These are phyloP conservation scores for Hiodon tergisus DNA, from an alignment of 2,113 vertebrate species.

Conservation along the genomic window DNA sequence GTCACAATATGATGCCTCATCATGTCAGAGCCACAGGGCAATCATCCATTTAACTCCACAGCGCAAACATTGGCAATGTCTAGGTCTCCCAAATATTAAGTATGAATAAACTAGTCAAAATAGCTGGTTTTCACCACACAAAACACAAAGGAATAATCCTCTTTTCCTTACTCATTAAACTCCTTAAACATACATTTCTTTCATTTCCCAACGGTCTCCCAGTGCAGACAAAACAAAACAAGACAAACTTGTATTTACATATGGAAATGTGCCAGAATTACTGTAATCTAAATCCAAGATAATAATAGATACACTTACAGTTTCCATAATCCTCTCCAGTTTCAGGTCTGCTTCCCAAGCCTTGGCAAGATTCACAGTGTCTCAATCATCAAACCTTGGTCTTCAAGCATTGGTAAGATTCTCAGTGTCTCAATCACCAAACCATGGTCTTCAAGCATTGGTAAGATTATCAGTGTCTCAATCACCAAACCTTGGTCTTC, in stretches of 20 bases:
- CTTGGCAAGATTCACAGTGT: too few species aligned
- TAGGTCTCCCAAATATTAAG: not conserved
- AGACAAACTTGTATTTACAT: slow-evolving; percentile 27
- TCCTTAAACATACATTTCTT: not conserved
- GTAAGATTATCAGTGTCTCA: too few species aligned
- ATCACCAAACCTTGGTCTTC: too few species aligned
- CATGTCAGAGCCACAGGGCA: slow-evolving; percentile 37
- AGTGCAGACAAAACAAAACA: not conserved
- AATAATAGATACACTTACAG: not conserved
- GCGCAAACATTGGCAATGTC: not conserved
- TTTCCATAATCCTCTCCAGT: not conserved
- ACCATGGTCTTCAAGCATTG: too few species aligned
- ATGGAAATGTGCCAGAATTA: slow-evolving; percentile 26
- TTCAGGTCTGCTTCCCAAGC: too few species aligned
- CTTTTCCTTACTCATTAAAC: not conserved
- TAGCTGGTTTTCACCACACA: too few species aligned
- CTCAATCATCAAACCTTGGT: too few species aligned
- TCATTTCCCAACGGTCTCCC: slow-evolving; percentile 15
- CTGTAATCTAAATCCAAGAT: slow-evolving; percentile 40
- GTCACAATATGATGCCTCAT: slow-evolving; percentile 3
- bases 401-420: too few species aligned
- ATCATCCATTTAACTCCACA: slow-evolving; percentile 21
- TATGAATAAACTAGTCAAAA: not conserved
- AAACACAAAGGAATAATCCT: not conserved
- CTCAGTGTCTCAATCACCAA: too few species aligned